Conservation (phyloP, 2,888 invertebrate genomes). For the Coenonympha glycerion region DNA sequence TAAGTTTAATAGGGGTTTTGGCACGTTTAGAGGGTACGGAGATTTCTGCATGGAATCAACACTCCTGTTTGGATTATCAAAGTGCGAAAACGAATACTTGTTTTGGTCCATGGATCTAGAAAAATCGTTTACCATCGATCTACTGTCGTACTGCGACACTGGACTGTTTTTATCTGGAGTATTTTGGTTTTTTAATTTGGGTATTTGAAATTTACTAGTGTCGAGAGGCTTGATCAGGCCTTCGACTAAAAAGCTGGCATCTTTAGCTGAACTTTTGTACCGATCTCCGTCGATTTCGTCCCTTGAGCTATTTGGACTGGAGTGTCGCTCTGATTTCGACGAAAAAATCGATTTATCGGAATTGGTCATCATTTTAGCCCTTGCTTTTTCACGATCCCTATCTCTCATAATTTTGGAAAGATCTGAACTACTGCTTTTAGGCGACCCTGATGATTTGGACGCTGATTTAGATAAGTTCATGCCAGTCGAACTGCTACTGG, state of each 20-base stretch:
- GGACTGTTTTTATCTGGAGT: constrained; percentile 68
- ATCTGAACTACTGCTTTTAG: constrained; percentile 77
- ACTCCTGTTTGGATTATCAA: constrained; percentile 55
- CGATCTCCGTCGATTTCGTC: constrained; percentile 80
- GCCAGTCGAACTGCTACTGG: constrained; percentile 56
- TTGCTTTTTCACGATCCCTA: constrained; percentile 77
- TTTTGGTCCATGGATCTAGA: constrained; percentile 59
- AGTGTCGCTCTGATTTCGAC: constrained; percentile 78
- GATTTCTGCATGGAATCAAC: constrained; percentile 61
- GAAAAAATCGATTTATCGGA: constrained; percentile 80
- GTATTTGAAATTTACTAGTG: constrained; percentile 90
- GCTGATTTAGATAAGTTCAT: constrained; percentile 67
- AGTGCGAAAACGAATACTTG: constrained; percentile 67
- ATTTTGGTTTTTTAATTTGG: constrained; percentile 79
- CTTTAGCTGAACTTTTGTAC: constrained; percentile 78
- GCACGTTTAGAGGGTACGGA: constrained; percentile 63
- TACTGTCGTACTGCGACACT: constrained; percentile 58
- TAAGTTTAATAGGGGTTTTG: constrained; percentile 65
- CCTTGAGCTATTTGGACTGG: constrained; percentile 79
- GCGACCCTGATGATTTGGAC: constrained; percentile 75
- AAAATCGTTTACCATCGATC: constrained; percentile 67
- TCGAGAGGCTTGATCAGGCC: constrained; percentile 86
- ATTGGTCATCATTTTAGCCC: constrained; percentile 75
- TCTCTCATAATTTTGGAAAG: constrained; percentile 74
- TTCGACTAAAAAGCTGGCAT: constrained; percentile 80